phyloP scores from a whole-genome alignment of 2,888 invertebrate genomes.

The Melinaea marsaeus region DNA sequence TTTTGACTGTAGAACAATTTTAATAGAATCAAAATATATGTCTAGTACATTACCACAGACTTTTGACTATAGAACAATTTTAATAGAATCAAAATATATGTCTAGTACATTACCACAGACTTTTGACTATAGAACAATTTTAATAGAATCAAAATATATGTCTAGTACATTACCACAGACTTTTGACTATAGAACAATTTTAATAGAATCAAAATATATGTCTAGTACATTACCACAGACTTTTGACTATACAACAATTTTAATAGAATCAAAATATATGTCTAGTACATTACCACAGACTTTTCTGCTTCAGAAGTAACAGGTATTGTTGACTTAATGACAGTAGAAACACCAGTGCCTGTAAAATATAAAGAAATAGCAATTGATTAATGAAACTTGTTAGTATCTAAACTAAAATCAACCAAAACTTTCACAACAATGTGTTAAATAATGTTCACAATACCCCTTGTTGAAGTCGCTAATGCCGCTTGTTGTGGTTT shows the following conservation, averaged over 20 bases:
- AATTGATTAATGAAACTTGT: background rate
- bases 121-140: no score
- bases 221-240: background rate
- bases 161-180: no score
- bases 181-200: background rate
- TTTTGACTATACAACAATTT: no score
- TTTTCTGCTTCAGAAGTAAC: background rate
- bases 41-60: no score
- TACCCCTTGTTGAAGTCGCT: conserved; percentile 11
- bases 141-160: no score
- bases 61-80: no score
- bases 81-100: no score
- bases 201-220: background rate
- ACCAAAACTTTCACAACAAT: background rate
- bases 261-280: background rate
- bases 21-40: no score
- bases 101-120: no score
- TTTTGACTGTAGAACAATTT: no score
- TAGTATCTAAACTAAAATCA: background rate
- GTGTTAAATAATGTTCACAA: background rate
- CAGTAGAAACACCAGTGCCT: background rate
- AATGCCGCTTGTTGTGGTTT: conserved; percentile 19
- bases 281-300: background rate
- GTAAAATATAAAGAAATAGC: background rate
- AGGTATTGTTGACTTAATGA: background rate